Evolutionary conservation across 2,888 invertebrate species (phyloP), one percentile per base, ranked within the genome.

Genomic region (Aleiodes alternator): DNA sequence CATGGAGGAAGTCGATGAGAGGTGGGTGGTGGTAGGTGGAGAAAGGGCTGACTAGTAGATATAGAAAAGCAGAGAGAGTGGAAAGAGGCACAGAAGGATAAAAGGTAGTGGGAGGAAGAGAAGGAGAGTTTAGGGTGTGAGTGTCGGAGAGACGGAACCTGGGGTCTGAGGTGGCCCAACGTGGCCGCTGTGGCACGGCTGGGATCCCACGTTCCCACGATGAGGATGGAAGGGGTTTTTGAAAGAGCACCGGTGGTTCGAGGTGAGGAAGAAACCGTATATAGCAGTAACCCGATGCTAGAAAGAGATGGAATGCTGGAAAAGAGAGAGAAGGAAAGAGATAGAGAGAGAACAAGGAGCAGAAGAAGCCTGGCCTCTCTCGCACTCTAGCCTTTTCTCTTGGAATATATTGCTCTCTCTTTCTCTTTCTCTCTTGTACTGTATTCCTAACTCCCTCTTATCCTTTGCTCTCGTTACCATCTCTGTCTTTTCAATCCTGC

Each of bases 161-260:
- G 82, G 82, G 82, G 84, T 88, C 87, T 88, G 87, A 88, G 89
- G 88, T 88, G 85, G 87, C 84, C 87, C 87, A 87, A 86, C 87
- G 88, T 87, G 88, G 87, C 87, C 87, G 84, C 83, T 88, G 89
- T 83, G 88, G 88, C 87, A 81, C 84, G 80, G 81, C 84, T 84
- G 82, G 86, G 86, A 83, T 83, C 82, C 86, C 84, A 82, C 84
- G 84, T 83, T 82, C 84, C 83, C 84, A 84, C 81, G 86, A 84
- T 84, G 84, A 83, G 83, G 81, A 81, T 83, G 83, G 82, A 82
- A 83, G 81, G 81, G 81, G 80, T 77, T 79, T 79, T 79, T 74
- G 72, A 79, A 80, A 79, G 78, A 80, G 77, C 78, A 76, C 77
- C 69, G 72, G 77, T 69, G 81, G 77, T 78, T 75, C 75, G 75